Base-by-base conservation (phyloP, 2,888 invertebrate species). In the Oeneis ivallda region DNA sequence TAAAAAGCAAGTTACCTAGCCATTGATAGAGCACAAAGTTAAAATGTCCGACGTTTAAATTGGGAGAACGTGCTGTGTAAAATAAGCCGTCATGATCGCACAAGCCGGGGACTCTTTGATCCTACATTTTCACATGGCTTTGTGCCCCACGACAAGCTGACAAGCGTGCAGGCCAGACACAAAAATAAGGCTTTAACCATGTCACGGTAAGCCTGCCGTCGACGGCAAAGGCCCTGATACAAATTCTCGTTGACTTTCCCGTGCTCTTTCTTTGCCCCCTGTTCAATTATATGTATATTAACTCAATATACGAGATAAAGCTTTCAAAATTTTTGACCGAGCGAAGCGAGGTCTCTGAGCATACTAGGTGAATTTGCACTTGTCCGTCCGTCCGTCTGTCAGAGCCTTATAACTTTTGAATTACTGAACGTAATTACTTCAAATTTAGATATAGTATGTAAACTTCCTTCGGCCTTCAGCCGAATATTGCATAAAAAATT, bases 111-210 rank as follows among this genome's bases (percentile, higher is more conserved):
- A 85, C 84, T 85, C 89, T 90, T 89, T 90, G 90, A 90, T 91
- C 90, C 89, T 88, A 85, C 84, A 87, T 89, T 89, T 89, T 87
- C 87, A 85, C 88, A 84, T 88, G 86, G 91, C 91, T 91, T 91
- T 92, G 90, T 89, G 83, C 77, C 72, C 86, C 86, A 83, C 87
- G 85, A 80, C 86, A 82, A 85, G 82, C 83, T 91, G 91, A 91
- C 91, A 91, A 87, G 89, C 89, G 87, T 83, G 83, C 86, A 83
- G 86, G 87, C 85, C 88, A 86, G 85, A 89, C 89, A 85, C 89
- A 90, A 91, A 92, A 91, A 91, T 91, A 89, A 89, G 89, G 91
- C 90, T 89, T 91, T 90, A 86, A 87, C 87, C 89, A 82, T 89
- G 91, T 90, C 91, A 90, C 81, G 82, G 88, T 90, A 91, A 92